These are phyloP conservation scores for Pseudochaenichthys georgianus DNA, from an alignment of 2,797 vertebrate species.

Conservation along the genomic window DNA sequence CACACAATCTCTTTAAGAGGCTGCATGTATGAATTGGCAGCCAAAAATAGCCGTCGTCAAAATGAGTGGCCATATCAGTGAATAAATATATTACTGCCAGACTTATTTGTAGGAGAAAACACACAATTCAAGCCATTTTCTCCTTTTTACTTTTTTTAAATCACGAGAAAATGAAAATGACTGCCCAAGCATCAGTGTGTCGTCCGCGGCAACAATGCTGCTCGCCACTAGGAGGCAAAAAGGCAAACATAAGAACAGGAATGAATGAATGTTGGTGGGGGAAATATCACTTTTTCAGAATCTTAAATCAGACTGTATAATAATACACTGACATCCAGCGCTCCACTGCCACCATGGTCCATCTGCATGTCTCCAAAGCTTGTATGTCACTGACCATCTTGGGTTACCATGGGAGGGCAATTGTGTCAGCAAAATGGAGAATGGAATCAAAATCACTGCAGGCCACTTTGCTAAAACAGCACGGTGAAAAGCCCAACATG, in stretches of 20 bases:
- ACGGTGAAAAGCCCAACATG: constrained; percentile 49
- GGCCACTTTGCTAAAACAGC: constrained; percentile 53
- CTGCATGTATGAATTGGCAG: background rate
- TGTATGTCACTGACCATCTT: constrained; percentile 19
- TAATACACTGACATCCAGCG: background rate
- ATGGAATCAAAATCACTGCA: constrained; percentile 44
- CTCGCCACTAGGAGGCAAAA: constrained; percentile 12
- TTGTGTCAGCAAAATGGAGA: constrained; percentile 41
- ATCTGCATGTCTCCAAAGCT: background rate
- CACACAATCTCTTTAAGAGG: background rate
- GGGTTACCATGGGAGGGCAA: constrained; percentile 13
- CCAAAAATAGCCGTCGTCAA: background rate
- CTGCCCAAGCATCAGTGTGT: background rate
- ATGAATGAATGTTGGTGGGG: constrained; percentile 6
- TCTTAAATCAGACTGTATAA: background rate
- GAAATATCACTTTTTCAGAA: constrained; percentile 12
- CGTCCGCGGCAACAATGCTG: background rate
- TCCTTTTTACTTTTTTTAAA: background rate
- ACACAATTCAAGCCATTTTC: background rate
- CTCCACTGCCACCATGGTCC: background rate
- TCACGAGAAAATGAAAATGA: no score
- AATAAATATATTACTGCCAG: background rate
- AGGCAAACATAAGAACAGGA: background rate
- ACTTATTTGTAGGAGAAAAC: background rate
- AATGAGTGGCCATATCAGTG: background rate